Percentiles rank a stretch among this genome's conserved stretches.
Evolutionary conservation across 2,888 invertebrate species (phyloP).

Genomic region (Troides oblongomaculatus): DNA sequence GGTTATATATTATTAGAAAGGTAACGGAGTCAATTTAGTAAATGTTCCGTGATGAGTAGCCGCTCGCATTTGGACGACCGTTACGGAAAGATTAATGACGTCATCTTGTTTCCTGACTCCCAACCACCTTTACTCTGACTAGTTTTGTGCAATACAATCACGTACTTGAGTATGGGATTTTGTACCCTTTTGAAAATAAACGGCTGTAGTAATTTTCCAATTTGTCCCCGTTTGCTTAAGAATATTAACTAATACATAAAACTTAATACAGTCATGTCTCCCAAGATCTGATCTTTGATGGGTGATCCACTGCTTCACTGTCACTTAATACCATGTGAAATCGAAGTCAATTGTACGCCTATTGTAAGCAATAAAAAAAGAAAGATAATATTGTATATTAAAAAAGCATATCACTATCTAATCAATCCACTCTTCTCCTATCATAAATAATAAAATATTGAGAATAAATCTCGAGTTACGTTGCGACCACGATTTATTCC

Average conservation of each 20-base stretch:
- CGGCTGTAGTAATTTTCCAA: slow-evolving; percentile 5
- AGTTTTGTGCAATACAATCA: slow-evolving; percentile 25
- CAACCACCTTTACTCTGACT: slow-evolving; percentile 18
- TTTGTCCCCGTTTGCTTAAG: not conserved
- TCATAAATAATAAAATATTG: slow-evolving; percentile 46
- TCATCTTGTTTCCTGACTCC: slow-evolving; percentile 56
- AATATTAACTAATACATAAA: too few species aligned
- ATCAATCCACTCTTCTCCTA: slow-evolving; percentile 13
- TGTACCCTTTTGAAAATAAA: slow-evolving; percentile 17
- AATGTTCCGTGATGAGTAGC: slow-evolving; percentile 60
- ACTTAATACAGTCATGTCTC: too few species aligned
- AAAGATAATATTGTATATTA: not conserved
- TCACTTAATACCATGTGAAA: too few species aligned
- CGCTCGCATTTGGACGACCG: slow-evolving; percentile 57
- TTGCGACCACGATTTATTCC: slow-evolving; percentile 73
- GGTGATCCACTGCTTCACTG: too few species aligned
- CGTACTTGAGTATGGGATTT: slow-evolving; percentile 20
- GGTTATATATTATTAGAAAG: slow-evolving; percentile 38
- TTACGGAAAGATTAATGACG: slow-evolving; percentile 71
- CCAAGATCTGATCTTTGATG: too few species aligned
- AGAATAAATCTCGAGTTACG: slow-evolving; percentile 68
- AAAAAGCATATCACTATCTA: slow-evolving; percentile 9
- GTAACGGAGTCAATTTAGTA: slow-evolving; percentile 45
- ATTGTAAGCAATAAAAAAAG: too few species aligned
- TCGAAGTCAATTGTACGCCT: too few species aligned